Conservation (phyloP, 2,888 invertebrate genomes). For the Lathronympha strigana region DNA sequence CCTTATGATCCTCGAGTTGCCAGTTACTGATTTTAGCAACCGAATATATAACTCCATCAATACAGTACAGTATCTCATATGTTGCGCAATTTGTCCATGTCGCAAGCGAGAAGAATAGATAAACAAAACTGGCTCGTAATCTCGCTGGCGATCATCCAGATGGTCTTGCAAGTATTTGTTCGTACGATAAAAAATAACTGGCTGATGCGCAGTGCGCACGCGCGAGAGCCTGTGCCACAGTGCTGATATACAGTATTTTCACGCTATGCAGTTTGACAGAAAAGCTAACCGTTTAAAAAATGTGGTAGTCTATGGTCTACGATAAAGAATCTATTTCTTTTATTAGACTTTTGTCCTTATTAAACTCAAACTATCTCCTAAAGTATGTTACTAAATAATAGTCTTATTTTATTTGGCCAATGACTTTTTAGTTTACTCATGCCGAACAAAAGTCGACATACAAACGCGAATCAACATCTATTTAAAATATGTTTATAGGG, state of each 20-base stretch:
- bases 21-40: neutral
- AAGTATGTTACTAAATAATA: no score
- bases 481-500: no score
- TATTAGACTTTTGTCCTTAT: no score
- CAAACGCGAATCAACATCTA: no score
- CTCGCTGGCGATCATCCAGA: constrained; percentile 60
- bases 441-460: no score
- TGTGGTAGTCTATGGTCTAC: no score
- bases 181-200: constrained; percentile 50
- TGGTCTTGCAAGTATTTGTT: constrained; percentile 65
- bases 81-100: constrained; percentile 54
- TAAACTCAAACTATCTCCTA: no score
- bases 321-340: no score
- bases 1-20: neutral
- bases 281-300: neutral
- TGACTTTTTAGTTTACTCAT: no score
- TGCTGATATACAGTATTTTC: constrained; percentile 14
- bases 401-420: no score
- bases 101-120: constrained; percentile 57
- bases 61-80: constrained; percentile 29
- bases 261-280: neutral
- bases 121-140: constrained; percentile 61
- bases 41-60: constrained; percentile 33
- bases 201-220: constrained; percentile 68
- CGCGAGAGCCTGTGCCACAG: constrained; percentile 51